phyloP scores from a whole-genome alignment of 1,140 invertebrate species.

The Cepaea nemoralis region DNA sequence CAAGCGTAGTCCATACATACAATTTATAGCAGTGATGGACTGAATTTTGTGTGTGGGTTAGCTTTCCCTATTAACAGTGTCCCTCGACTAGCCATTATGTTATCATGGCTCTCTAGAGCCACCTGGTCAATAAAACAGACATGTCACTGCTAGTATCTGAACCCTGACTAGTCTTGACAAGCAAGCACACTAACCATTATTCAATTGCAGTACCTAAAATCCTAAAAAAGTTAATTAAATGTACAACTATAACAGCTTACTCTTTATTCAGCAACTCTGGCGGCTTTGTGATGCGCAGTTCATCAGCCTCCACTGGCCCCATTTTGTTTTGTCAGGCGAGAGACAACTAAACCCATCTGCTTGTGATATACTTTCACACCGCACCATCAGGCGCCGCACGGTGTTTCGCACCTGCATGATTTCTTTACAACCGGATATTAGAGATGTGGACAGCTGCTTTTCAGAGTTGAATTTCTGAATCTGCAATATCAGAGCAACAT shows the following conservation, averaged over 20 bases:
- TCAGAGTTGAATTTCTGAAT: constrained; percentile 27
- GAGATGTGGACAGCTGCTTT: constrained; percentile 62
- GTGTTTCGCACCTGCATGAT: constrained; percentile 72
- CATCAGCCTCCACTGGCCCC: neutral
- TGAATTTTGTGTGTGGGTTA: no score
- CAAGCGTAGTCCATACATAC: no score
- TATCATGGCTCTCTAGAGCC: no score
- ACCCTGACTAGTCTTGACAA: no score
- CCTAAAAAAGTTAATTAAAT: no score
- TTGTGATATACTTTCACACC: constrained; percentile 73
- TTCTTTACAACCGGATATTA: constrained; percentile 72
- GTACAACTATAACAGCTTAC: constrained; percentile 4
- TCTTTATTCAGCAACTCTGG: constrained; percentile 34
- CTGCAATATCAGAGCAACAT: neutral
- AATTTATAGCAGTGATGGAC: no score
- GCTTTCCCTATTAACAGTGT: no score
- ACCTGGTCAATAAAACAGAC: no score
- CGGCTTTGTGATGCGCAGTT: constrained; percentile 5
- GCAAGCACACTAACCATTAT: no score
- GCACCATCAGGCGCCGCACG: constrained; percentile 73
- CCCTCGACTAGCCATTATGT: no score
- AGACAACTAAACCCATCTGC: constrained; percentile 72
- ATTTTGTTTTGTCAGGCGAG: constrained; percentile 58
- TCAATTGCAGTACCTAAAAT: no score
- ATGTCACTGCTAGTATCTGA: no score